These are phyloP conservation scores for Copidosoma aretas DNA, from an alignment of 2,888 invertebrate genomes.

Conservation along the genomic window DNA sequence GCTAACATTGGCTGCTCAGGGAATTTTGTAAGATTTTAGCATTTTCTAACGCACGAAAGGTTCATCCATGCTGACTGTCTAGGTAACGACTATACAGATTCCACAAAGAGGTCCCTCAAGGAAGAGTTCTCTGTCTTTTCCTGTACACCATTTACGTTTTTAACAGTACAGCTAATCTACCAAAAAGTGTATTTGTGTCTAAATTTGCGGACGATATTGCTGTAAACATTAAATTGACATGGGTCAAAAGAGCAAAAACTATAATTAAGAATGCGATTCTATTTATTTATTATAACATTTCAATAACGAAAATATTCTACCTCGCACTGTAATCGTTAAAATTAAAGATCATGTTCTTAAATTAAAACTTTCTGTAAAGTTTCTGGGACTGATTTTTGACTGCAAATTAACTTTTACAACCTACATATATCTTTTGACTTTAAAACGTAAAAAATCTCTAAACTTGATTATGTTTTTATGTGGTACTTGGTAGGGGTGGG, in stretches of 20 bases:
- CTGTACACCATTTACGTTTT: background rate
- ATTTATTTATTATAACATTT: background rate
- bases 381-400: background rate
- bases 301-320: background rate
- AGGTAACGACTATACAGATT: too few species aligned
- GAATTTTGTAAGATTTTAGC: too few species aligned
- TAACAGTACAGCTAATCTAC: background rate
- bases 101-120: too few species aligned
- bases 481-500: conserved; percentile 3
- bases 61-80: too few species aligned
- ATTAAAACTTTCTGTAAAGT: background rate
- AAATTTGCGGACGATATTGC: conserved; percentile 16
- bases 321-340: background rate
- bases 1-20: too few species aligned
- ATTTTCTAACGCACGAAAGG: too few species aligned
- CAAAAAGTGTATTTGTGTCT: background rate
- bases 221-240: background rate
- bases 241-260: background rate
- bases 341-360: background rate
- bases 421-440: background rate
- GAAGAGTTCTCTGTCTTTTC: background rate
- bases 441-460: background rate
- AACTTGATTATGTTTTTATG: conserved; percentile 2
- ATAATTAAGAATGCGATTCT: background rate
- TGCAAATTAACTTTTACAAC: background rate